Evolutionary conservation across 2,888 invertebrate genomes (phyloP).

Genomic region (Eurytoma adleriae): DNA sequence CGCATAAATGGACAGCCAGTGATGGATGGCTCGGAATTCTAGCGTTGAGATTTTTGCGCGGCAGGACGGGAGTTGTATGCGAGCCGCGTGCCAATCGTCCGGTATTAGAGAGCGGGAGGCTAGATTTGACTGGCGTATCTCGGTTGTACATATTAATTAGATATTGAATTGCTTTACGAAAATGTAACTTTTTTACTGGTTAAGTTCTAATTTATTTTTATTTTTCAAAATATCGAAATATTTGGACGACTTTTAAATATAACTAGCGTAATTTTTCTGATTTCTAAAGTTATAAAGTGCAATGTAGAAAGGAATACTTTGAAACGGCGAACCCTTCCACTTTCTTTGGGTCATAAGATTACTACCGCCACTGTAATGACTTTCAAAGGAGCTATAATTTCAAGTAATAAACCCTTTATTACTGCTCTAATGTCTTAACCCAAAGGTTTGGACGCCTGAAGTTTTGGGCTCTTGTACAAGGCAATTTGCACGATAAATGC

Average conservation of each 20-base stretch:
- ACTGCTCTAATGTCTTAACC: constrained; percentile 49
- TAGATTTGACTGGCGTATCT: constrained; percentile 2
- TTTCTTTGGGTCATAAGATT: neutral
- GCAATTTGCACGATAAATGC: constrained; percentile 1
- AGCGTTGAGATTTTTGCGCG: neutral
- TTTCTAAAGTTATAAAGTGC: no score
- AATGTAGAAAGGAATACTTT: no score
- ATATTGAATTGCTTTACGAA: neutral
- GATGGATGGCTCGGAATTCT: constrained; percentile 25
- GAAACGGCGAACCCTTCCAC: no score
- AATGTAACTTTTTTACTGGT: neutral
- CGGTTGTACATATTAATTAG: constrained; percentile 4
- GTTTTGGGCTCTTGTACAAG: neutral
- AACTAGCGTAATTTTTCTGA: no score
- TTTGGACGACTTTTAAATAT: no score
- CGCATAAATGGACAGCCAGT: constrained; percentile 57
- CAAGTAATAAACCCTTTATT: constrained; percentile 44
- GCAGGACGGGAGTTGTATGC: neutral
- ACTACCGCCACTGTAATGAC: constrained; percentile 26
- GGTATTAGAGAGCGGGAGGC: neutral
- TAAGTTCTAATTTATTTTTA: neutral
- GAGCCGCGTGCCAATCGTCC: neutral
- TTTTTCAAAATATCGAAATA: no score
- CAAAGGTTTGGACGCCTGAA: constrained; percentile 20
- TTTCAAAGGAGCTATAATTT: constrained; percentile 32